Evolutionary conservation across 2,797 vertebrate species (phyloP), one percentile per base, ranked within the genome.

Genomic region (Linurgus olivaceus): DNA sequence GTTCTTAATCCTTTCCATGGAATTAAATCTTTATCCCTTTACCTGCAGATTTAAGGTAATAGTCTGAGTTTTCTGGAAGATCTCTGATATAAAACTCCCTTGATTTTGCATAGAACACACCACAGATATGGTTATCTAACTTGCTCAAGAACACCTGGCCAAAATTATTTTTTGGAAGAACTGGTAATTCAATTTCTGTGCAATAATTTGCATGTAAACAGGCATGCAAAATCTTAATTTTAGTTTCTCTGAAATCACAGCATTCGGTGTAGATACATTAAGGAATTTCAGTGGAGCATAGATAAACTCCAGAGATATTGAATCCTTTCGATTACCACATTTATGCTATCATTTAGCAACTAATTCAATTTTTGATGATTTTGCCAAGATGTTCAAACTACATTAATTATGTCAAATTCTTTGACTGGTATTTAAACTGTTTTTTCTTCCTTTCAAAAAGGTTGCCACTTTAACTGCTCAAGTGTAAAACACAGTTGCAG

Each of bases 301-400:
- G 90, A 94, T 86, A 87, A 94, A 11, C 55, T 93, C 20, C 79
- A 92, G 92, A 97, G 91, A 95, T 61, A 18, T 61, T 74, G 90
- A 93, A 66, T 73, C 67, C 77, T 80, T 86, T 57, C 72, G 54
- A 88, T 23, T 77, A 44, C 21, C 63, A 94, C 51, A 76, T 95
- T 85, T 88, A 45, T 92, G 72, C 52, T 90, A 86, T 95, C 86
- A 84, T 59, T 97, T 88, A 94, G 79, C 62, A 92, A 31, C 15
- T 88, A 92, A 90, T 94, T 94, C 79, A 17, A 62, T 88, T 96
- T 96, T 93, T 95, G 68, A 96, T 94, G 82, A 86, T 83, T 59
- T 96, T 65, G 40, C 86, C 71, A 83, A 96, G 72, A 73, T 89
- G 29, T 33, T 59, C 47, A 93, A 93, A 75, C 67, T 54, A 50